Evolutionary conservation across 2,113 vertebrate species (phyloP).

Genomic region (Atlantisia rogersi): DNA sequence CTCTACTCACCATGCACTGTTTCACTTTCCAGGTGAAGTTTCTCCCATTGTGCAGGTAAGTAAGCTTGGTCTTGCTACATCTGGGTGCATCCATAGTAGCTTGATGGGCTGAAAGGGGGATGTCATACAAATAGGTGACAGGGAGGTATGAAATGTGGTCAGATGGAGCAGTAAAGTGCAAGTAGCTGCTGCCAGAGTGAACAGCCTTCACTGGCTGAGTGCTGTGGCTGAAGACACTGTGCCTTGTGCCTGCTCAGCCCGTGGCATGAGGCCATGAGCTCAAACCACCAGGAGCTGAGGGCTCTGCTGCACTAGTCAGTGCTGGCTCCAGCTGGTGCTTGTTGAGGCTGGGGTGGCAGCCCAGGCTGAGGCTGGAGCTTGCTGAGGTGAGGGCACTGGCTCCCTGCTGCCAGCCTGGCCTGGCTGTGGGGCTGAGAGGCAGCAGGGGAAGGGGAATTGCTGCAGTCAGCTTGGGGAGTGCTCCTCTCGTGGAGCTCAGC

Average conservation of each 20-base stretch:
- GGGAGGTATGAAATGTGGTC: neutral
- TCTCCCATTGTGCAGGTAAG: slow-evolving; percentile 67
- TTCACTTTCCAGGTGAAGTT: slow-evolving; percentile 69
- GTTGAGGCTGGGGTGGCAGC: neutral
- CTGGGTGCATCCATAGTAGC: neutral
- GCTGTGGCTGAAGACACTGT: neutral
- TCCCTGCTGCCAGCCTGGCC: neutral
- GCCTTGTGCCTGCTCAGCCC: neutral
- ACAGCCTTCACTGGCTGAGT: accelerated
- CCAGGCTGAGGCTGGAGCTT: too few relatives aligned
- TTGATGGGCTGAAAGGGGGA: neutral
- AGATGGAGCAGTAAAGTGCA: neutral
- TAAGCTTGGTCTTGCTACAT: neutral
- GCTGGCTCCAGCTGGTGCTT: neutral
- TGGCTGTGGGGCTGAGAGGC: neutral
- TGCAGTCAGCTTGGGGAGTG: neutral
- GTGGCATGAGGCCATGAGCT: neutral
- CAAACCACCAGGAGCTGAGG: neutral
- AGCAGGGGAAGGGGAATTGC: neutral
- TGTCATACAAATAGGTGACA: neutral
- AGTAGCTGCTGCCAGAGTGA: neutral
- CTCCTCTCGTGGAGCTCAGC: neutral
- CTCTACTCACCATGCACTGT: slow-evolving; percentile 21
- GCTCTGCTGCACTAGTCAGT: neutral
- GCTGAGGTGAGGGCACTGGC: too few relatives aligned